Evolutionary conservation across 92 coral and sea anemone genomes (phyloP), one percentile per base, ranked within the genome.

Genomic region (Epizoanthus illoricatus): DNA sequence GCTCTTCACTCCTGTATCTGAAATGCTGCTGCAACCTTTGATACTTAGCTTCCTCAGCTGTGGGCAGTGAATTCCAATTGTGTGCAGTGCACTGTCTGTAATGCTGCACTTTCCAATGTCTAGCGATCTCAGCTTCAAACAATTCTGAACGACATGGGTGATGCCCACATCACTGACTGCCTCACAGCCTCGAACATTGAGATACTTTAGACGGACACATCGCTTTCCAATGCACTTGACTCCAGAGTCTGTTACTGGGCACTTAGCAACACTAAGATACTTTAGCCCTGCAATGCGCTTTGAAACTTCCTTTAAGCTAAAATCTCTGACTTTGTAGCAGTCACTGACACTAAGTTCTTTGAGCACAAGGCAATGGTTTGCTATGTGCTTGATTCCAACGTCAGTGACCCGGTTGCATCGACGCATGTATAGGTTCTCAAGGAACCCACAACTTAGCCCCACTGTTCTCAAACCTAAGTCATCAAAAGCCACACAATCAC

Each of bases 401-500:
- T 96, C 99, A 12, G 98, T 94, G 15, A 96, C 76, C 63, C 98
- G 87, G 60, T 85, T 92, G 84, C 99, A 96, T 55, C 99, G 88
- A 66, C 99, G 89, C 56, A 96, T 88, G 69, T 94, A 94, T 65
- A 96, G 83, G 65, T 87, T 91, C 56, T 96, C 99, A 42, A 96
- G 91, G 66, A 92, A 73, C 2, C 92, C 85, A 79, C 99, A 96
- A 28, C 90, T 91, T 41, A 96, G 88, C 0, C 99, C 94, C 65
- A 96, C 87, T 17, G 90, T 89, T 79, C 99, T 64, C 55, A 96
- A 79, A 47, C 99, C 99, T 56, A 96, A 71, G 84, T 96, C 99
- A 87, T 96, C 99, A 84, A 96, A 94, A 71, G 99, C 99, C 12
- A 94, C 98, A 86, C 99, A 96, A 74, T 96, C 99, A 86, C 98